phyloP scores from a whole-genome alignment of 2,113 vertebrate genomes.

The Oophaga pumilio region DNA sequence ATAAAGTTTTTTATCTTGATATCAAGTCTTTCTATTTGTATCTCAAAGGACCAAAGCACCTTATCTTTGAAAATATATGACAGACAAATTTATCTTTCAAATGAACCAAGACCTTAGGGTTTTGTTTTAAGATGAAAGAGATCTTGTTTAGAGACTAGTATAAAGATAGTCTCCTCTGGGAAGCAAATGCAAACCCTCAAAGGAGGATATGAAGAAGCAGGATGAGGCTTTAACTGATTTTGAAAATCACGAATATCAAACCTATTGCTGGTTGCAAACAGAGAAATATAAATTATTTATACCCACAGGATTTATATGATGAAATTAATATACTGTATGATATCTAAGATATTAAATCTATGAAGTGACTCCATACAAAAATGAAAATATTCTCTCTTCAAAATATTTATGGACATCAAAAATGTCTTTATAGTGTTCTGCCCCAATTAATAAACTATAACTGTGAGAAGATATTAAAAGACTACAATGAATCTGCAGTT shows the following conservation, averaged over 20 bases:
- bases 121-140: constrained; percentile 56
- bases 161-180: constrained; percentile 43
- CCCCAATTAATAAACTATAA: too few relatives aligned
- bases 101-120: constrained; percentile 52
- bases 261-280: neutral
- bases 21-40: constrained; percentile 28
- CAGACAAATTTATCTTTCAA: constrained; percentile 57
- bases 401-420: neutral
- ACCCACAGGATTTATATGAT: neutral
- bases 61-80: constrained; percentile 57
- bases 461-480: too few relatives aligned
- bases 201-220: constrained; percentile 33
- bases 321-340: neutral
- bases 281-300: neutral
- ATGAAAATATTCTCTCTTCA: neutral
- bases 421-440: neutral
- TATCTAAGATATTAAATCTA: neutral
- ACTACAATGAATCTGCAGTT: neutral
- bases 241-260: neutral
- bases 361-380: neutral
- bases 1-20: constrained; percentile 36
- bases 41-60: constrained; percentile 47
- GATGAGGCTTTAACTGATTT: constrained; percentile 36
- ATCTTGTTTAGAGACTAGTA: constrained; percentile 51
- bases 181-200: constrained; percentile 43